These are phyloP conservation scores for Nemoura dubitans DNA, from an alignment of 2,888 invertebrate genomes.

Conservation along the genomic window DNA sequence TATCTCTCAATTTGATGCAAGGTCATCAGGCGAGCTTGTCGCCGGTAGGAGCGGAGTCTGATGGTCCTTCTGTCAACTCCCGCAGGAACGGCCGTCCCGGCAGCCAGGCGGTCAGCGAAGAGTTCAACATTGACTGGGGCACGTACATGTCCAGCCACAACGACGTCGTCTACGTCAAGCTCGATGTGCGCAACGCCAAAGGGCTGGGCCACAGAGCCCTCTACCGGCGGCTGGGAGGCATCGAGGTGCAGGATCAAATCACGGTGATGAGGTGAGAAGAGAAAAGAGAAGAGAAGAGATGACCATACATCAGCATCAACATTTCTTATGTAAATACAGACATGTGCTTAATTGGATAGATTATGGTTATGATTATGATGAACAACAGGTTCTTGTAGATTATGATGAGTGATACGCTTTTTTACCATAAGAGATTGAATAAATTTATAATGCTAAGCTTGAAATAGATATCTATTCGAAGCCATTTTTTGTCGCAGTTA, in stretches of 20 bases:
- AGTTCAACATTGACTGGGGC: constrained; percentile 89
- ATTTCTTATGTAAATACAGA: background rate
- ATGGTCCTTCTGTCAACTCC: too few species aligned
- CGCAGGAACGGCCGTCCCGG: constrained; percentile 90
- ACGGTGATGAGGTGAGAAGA: constrained; percentile 75
- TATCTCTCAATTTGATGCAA: background rate
- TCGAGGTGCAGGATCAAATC: constrained; percentile 92
- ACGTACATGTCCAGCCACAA: constrained; percentile 91
- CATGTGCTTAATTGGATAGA: background rate
- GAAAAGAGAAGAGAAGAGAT: too few species aligned
- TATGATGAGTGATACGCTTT: background rate
- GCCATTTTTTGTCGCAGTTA: too few species aligned
- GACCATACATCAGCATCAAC: background rate
- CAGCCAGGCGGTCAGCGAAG: constrained; percentile 88
- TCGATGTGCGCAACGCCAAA: constrained; percentile 89
- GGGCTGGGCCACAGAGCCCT: constrained; percentile 83
- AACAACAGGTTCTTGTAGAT: background rate
- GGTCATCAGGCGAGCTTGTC: background rate
- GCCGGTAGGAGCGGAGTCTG: background rate
- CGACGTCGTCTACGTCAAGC: constrained; percentile 88
- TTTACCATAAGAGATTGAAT: background rate
- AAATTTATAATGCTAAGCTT: background rate
- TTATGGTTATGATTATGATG: background rate
- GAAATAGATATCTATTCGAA: too few species aligned
- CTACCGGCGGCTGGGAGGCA: constrained; percentile 84